Base-by-base conservation (phyloP, 2,888 invertebrate genomes). In the Protophormia terraenovae region DNA sequence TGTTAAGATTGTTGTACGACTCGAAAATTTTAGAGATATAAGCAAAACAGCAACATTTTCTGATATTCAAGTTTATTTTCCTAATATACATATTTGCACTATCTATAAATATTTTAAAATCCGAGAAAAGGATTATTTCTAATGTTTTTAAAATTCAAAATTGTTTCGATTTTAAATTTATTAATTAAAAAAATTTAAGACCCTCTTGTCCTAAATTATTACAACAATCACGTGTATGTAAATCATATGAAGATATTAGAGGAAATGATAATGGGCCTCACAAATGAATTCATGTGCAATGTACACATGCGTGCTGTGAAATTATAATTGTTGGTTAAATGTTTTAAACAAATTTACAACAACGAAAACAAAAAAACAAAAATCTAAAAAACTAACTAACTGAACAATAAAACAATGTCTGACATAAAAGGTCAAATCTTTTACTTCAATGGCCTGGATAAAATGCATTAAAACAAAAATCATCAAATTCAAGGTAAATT, bases 361-460 rank as follows among this genome's bases (percentile, higher is more conserved):
- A 12, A 22, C 8, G 24, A 12, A 35, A 19, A 35, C 27, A 47
- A 19, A 29, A n/a, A n/a, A n/a, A n/a, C n/a, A n/a, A n/a, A n/a
- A n/a, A n/a, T n/a, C n/a, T n/a, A n/a, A 41, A 12, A 29, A 10
- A 45, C 14, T 1, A 67, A 45, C 27, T 19, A 29, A 55, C 27
- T 60, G 2, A 78, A 71, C 38, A 32, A 32, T 55, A 29, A 67
- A 58, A 53, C 35, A 38, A 47, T 35, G 38, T 35, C 60, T 47
- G 69, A 69, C 78, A 47, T 38, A 55, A 72, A 79, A 79, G 79
- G 71, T 72, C 62, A 72, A 62, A 64, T 79, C 53, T 32, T 55
- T 35, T 62, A 50, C 38, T 41, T 45, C n/a, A 38, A 66, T n/a
- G 10, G 38, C 29, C n/a, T 24, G 38, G 19, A 72, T 79, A 71